phyloP scores from a whole-genome alignment of 23 tunicate genomes.

The Diplosoma virens region DNA sequence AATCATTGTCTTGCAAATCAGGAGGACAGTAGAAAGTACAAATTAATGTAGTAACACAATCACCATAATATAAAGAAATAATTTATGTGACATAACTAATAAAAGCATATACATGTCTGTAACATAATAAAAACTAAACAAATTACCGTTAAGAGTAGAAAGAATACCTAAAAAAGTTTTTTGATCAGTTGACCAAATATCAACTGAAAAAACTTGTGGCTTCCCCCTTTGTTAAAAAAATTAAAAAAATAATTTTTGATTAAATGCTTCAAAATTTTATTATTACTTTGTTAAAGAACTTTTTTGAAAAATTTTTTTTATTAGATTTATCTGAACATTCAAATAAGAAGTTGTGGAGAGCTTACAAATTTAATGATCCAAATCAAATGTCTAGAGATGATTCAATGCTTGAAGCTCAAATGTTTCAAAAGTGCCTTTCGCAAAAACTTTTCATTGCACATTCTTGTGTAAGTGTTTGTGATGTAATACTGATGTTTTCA shows the following conservation, averaged over 20 bases:
- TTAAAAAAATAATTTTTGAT: no score
- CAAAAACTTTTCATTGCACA: conserved; percentile 22
- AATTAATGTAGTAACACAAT: no score
- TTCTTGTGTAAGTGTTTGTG: conserved; percentile 42
- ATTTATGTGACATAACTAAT: no score
- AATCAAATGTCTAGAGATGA: not conserved
- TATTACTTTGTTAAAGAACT: not conserved
- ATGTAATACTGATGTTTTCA: no score
- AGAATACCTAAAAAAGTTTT: no score
- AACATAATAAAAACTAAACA: no score
- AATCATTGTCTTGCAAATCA: no score
- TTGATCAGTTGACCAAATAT: no score
- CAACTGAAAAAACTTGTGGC: not conserved
- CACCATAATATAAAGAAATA: no score
- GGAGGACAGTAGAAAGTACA: no score
- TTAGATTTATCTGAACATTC: conserved; percentile 14
- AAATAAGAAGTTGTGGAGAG: conserved; percentile 37
- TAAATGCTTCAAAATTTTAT: not conserved
- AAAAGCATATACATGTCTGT: no score
- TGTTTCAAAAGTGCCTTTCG: conserved; percentile 10
- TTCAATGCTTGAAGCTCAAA: not conserved
- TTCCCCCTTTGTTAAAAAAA: not conserved
- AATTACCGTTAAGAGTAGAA: no score
- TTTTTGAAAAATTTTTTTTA: not conserved
- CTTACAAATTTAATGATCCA: not conserved